Conservation (phyloP, 2,888 invertebrate species). For the Pyrrhia umbra region DNA sequence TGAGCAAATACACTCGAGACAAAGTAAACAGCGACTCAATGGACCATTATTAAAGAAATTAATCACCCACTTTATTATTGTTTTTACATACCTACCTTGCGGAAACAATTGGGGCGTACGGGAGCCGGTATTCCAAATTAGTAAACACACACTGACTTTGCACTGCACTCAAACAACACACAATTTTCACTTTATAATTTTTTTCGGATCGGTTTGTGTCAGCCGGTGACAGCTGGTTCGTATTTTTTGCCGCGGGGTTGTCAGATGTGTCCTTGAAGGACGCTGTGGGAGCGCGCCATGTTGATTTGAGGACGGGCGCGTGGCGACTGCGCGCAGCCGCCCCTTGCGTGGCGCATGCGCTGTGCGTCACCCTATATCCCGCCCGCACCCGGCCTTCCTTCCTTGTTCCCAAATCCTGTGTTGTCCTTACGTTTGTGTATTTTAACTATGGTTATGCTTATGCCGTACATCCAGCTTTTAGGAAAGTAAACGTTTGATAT, state of each 20-base stretch:
- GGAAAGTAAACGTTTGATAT: slow-evolving; percentile 8
- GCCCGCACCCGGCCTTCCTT: slow-evolving; percentile 66
- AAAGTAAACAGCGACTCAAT: slow-evolving; percentile 57
- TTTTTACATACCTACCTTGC: slow-evolving; percentile 82
- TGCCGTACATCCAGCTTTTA: neutral
- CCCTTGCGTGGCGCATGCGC: slow-evolving; percentile 82
- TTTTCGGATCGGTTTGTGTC: slow-evolving; percentile 60
- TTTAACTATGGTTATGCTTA: slow-evolving; percentile 22
- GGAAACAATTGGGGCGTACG: slow-evolving; percentile 74
- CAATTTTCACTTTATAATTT: slow-evolving; percentile 63
- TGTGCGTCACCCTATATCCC: slow-evolving; percentile 82
- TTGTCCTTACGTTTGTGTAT: slow-evolving; percentile 46
- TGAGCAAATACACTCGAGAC: slow-evolving; percentile 39
- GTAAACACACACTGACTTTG: slow-evolving; percentile 74
- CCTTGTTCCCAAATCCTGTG: slow-evolving; percentile 64
- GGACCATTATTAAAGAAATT: slow-evolving; percentile 56
- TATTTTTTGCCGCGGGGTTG: slow-evolving; percentile 79
- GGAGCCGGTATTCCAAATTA: slow-evolving; percentile 77
- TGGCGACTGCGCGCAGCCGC: slow-evolving; percentile 88
- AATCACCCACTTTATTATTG: slow-evolving; percentile 69
- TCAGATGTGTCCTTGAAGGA: slow-evolving; percentile 85
- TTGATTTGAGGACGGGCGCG: slow-evolving; percentile 86
- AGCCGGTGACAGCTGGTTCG: slow-evolving; percentile 62
- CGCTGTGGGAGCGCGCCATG: slow-evolving; percentile 79
- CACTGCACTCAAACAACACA: slow-evolving; percentile 68